A percentile compares a stretch with the other conserved stretches of the same genome.
phyloP scores from a whole-genome alignment of 2,888 invertebrate species.

The Acanthosepion lycidas region DNA sequence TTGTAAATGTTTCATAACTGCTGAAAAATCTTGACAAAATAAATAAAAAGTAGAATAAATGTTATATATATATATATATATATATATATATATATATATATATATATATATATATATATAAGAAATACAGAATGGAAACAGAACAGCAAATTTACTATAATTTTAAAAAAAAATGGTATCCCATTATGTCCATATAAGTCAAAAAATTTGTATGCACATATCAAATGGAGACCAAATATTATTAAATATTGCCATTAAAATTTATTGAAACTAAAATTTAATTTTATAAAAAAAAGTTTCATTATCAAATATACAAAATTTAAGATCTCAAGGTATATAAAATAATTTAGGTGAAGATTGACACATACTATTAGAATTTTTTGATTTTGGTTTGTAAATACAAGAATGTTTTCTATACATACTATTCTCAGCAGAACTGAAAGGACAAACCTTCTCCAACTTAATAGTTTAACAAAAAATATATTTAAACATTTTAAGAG shows the following conservation, averaged over 20 bases:
- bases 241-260: not conserved
- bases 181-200: not conserved
- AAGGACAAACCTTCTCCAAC: too few relatives aligned
- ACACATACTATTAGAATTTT: not conserved
- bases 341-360: not conserved
- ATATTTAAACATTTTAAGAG: not conserved
- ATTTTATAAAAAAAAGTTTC: not conserved
- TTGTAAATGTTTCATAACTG: not conserved
- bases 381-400: not conserved
- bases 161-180: not conserved
- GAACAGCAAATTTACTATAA: not conserved
- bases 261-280: not conserved
- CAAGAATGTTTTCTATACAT: not conserved
- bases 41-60: not conserved
- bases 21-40: constrained; percentile 13
- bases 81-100: not conserved
- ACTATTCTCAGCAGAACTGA: not conserved
- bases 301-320: not conserved
- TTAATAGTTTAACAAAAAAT: not conserved
- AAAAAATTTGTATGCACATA: not conserved
- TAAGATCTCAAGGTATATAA: not conserved
- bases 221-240: not conserved
- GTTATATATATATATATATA: too few relatives aligned
- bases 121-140: not conserved
- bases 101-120: not conserved